phyloP scores from a whole-genome alignment of 2,113 vertebrate genomes.

The Erythrolamprus reginae region DNA sequence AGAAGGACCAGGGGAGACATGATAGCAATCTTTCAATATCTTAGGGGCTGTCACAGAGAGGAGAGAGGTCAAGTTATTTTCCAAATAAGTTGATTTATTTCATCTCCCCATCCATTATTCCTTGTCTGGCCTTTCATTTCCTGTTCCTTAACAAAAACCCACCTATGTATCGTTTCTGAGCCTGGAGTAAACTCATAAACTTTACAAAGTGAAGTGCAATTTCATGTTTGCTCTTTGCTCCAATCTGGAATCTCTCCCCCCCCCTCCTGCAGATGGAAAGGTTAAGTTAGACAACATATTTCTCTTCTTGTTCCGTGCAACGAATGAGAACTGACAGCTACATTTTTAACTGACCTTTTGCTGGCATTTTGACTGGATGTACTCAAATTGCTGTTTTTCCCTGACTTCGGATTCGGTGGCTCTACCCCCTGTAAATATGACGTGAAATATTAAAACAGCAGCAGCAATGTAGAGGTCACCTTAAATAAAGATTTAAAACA shows the following conservation, averaged over 20 bases:
- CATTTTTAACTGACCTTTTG: slow-evolving; percentile 74
- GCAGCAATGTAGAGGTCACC: neutral
- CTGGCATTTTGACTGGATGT: slow-evolving; percentile 68
- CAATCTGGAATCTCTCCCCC: neutral
- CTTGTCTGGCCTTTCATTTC: too few species aligned
- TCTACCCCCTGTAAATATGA: slow-evolving; percentile 70
- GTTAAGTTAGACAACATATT: neutral
- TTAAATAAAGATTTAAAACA: slow-evolving; percentile 36
- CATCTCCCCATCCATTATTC: too few species aligned
- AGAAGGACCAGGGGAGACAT: too few species aligned
- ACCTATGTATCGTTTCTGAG: neutral
- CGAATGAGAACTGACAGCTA: neutral
- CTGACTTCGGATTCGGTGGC: slow-evolving; percentile 71
- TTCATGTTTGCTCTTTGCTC: neutral
- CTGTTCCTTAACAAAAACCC: neutral
- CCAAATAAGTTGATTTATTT: too few species aligned
- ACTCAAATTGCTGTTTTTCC: slow-evolving; percentile 66
- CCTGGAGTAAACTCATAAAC: neutral
- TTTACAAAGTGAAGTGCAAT: neutral
- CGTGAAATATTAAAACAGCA: slow-evolving; percentile 1
- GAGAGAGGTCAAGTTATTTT: too few species aligned
- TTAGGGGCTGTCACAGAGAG: too few species aligned
- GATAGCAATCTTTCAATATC: too few species aligned
- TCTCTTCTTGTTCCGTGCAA: neutral
- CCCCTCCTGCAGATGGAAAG: neutral